Evolutionary conservation across 2,113 vertebrate species (phyloP), one percentile per base, ranked within the genome.

Genomic region (Odontesthes bonariensis): DNA sequence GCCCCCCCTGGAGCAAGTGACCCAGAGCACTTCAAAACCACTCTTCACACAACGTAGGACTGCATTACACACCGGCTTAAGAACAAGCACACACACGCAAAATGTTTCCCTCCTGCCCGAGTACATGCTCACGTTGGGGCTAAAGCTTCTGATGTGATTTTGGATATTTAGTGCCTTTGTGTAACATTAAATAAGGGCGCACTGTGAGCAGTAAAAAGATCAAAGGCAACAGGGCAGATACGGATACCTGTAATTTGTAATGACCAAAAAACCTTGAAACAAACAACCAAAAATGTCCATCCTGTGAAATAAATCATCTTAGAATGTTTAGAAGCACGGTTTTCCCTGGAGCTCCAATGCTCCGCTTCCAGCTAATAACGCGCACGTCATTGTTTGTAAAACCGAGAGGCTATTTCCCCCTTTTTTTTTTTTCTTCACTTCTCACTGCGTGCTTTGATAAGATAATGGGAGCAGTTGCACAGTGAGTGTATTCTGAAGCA

Each of bases 391-490:
- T 17, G 23, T 77, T 77, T 79, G 66, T 6, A 59, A 10, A 63
- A 3, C 56, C 11, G 20, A 59, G 63, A n/a, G 46, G 35, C 47
- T 54, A 57, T 84, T 66, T 70, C 70, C 61, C 13, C 13, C 20
- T 38, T 20, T 10, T n/a, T 3, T 8, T 33, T 11, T 51, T 69
- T 35, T 31, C 38, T 40, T 79, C 47, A 23, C 14, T 56, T 35
- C 59, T 73, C 51, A 13, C n/a, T n/a, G 55, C 16, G 31, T 44
- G 69, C 70, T 84, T 90, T 90, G 88, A 92, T 89, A 88, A 92
- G 91, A 90, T 94, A 93, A 93, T 93, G 82, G 85, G 19, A 68
- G 83, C 75, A 9, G 81, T 82, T 75, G 62, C 81, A 79, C 82
- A 65, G 76, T 75, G 82, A 77, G 88, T 79, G 84, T 81, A 83